Percentiles rank a stretch among this genome's conserved stretches.
phyloP scores from a whole-genome alignment of 2,888 invertebrate genomes.

The Rhamnusium bicolor region DNA sequence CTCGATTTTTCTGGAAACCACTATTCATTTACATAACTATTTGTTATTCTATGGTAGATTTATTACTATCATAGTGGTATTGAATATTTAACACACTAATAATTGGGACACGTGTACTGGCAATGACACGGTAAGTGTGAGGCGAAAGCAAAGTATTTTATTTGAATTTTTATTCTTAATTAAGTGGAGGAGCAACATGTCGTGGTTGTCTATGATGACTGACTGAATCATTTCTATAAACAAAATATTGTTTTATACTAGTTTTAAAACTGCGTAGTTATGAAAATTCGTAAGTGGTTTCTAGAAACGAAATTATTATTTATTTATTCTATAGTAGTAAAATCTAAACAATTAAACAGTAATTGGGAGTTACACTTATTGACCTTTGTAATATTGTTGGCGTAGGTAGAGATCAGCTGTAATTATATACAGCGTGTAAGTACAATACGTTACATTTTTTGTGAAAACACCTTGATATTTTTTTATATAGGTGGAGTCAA shows the following conservation, averaged over 20 bases:
- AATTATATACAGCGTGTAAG: no score
- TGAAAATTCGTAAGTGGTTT: constrained; percentile 1
- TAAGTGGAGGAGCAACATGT: constrained; percentile 5
- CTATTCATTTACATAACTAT: neutral
- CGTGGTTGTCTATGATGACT: neutral
- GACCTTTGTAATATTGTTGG: neutral
- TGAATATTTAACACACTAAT: neutral
- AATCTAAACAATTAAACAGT: neutral
- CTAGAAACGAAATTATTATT: neutral
- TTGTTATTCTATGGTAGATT: neutral
- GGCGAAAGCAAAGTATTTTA: neutral
- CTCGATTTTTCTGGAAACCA: neutral
- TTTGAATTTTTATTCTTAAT: neutral
- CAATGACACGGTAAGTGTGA: neutral
- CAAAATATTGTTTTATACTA: constrained; percentile 12
- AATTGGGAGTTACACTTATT: neutral
- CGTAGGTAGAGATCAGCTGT: neutral
- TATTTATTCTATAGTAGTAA: constrained; percentile 7
- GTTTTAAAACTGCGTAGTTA: constrained; percentile 7
- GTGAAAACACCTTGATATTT: no score
- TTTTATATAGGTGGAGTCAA: no score
- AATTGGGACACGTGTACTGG: constrained; percentile 9
- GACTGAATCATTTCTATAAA: constrained; percentile 23
- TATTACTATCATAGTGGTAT: neutral
- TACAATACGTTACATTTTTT: no score